phyloP scores from a whole-genome alignment of 2,113 vertebrate species.

The Nestor notabilis region DNA sequence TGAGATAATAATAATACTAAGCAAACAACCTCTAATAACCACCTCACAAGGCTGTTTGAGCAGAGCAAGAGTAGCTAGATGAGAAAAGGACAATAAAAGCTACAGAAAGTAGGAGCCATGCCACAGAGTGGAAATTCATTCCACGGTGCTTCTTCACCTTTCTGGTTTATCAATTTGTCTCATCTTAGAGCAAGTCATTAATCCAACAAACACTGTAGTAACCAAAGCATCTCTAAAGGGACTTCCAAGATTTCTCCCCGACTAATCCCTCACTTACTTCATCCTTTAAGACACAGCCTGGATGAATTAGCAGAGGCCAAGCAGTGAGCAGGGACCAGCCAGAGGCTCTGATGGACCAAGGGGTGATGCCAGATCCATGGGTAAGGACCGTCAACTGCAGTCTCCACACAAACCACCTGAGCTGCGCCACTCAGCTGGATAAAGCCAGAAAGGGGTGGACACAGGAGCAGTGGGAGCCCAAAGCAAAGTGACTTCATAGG shows the following conservation, averaged over 20 bases:
- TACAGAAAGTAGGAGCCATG: background rate
- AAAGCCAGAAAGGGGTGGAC: background rate
- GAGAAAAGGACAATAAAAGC: background rate
- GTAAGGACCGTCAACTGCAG: fast-evolving
- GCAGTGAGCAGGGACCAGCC: background rate
- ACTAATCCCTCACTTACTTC: fast-evolving
- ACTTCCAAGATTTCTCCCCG: background rate
- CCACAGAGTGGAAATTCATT: background rate
- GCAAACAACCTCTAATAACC: background rate
- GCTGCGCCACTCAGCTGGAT: background rate
- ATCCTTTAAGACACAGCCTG: background rate
- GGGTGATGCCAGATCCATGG: background rate
- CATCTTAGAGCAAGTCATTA: background rate
- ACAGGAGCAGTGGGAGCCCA: background rate
- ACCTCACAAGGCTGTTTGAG: background rate
- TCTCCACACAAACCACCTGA: fast-evolving
- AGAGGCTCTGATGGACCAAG: background rate
- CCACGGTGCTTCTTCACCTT: background rate
- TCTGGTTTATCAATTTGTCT: fast-evolving
- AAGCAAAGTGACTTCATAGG: background rate
- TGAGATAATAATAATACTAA: background rate
- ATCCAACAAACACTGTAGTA: background rate
- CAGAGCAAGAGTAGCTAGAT: background rate
- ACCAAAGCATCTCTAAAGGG: background rate
- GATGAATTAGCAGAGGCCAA: background rate